Evolutionary conservation across 2,888 invertebrate species (phyloP), one percentile per base, ranked within the genome.

Genomic region (Drosophila paranaensis): DNA sequence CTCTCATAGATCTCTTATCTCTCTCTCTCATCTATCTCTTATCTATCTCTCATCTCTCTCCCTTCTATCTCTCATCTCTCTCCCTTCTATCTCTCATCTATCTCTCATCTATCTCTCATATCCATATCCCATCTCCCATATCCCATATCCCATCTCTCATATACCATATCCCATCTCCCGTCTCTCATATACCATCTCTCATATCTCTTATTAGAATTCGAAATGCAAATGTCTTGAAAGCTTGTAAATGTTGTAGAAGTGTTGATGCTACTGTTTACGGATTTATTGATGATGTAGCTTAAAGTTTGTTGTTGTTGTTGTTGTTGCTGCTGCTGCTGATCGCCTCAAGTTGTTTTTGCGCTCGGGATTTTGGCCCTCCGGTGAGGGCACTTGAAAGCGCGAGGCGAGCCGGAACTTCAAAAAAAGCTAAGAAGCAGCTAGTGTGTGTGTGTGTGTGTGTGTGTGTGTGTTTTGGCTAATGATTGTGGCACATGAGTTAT

Each of bases 381-480:
- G 82, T 82, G 81, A 79, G 83, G 71, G 79, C 87, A 82, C 70
- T 76, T 79, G 25, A 39, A 25, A 25, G 53, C 53, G 42, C 67
- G 45, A 73, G 70, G 70, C 85, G 81, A 84, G 85, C 88, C 84
- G 84, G 84, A 84, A 84, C 84, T 88, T 71, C 39, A 63, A 61
- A 61, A 57, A 43, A 40, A 20, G 8, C 14, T 16, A 13, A 8
- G 13, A 14, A 9, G 20, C 45, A 40, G 46, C 27, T n/a, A n/a
- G 42, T 42, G 25, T 45, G n/a, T 53, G 43, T 37, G 45, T 46
- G n/a, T 39, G 35, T 37, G 53, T 68, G 48, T 48, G 16, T 20
- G 20, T 20, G 54, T 62, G 33, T 43, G 25, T 46, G 58, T 48
- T 40, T 46, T 54, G 40, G 56, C 60, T 76, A 80, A 79, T 79